Conservation (phyloP, 2,113 vertebrate species). For the Dromaius novaehollandiae region DNA sequence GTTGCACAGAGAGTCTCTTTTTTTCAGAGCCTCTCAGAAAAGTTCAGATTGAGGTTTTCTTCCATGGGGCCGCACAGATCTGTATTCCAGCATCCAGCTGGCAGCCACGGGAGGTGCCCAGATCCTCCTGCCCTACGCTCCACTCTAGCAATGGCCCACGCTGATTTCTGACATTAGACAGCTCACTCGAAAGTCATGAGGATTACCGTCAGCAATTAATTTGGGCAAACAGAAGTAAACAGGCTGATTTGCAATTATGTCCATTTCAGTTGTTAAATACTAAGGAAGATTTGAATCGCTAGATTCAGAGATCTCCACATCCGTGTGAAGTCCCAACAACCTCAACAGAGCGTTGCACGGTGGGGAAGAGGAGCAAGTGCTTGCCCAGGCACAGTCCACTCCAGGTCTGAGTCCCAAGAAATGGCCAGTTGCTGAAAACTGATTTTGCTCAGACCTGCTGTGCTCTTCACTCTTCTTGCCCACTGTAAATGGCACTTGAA, state of each 20-base stretch:
- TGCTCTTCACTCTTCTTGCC: background rate
- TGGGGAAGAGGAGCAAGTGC: background rate
- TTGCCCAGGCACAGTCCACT: background rate
- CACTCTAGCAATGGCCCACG: background rate
- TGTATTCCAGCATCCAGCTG: background rate
- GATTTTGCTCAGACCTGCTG: background rate
- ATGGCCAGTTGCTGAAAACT: background rate
- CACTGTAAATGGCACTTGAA: background rate
- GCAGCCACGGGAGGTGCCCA: background rate
- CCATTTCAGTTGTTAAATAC: background rate
- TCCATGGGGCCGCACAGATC: background rate
- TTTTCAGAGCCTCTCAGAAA: background rate
- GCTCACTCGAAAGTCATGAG: background rate
- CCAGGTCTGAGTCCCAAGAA: background rate
- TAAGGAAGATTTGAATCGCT: background rate
- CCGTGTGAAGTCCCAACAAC: rapidly evolving
- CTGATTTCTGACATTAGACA: background rate
- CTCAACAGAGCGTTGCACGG: background rate
- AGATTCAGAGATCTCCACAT: background rate
- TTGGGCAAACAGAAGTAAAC: background rate
- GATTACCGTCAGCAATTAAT: background rate
- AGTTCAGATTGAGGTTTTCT: background rate
- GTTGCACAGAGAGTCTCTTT: background rate
- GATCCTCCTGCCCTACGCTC: background rate
- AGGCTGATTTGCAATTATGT: background rate